Evolutionary conservation across 2,888 invertebrate species (phyloP), one percentile per base, ranked within the genome.

Genomic region (Aspidapion aeneum): DNA sequence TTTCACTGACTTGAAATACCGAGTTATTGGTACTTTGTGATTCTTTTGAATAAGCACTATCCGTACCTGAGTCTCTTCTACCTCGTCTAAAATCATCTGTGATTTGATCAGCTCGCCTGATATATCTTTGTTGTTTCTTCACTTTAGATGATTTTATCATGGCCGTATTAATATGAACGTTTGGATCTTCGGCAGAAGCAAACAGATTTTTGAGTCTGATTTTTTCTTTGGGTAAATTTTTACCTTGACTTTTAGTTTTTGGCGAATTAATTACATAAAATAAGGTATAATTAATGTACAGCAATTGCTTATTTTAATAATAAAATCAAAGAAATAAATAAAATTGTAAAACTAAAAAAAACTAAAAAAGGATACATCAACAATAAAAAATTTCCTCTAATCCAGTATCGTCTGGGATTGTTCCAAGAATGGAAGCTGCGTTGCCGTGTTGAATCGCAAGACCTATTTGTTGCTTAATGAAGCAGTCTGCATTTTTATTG

Each of bases 271-370:
- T n/a, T n/a, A n/a, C n/a, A n/a, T n/a, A n/a, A n/a, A n/a, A n/a
- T n/a, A n/a, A n/a, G n/a, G n/a, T n/a, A n/a, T n/a, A n/a, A n/a
- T n/a, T n/a, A 57, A 66, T 52, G 62, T 69, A 61, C 77, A 78
- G 0, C 78, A 78, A 0, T 74, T 72, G 56, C 76, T 76, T 0
- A 77, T 80, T 64, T 73, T 68, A 3, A 80, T 74, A 0, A 79
- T 74, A 2, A 79, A 79, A n/a, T n/a, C n/a, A n/a, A n/a, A n/a
- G n/a, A n/a, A n/a, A n/a, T n/a, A n/a, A n/a, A n/a, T n/a, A n/a
- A n/a, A n/a, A n/a, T n/a, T n/a, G n/a, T n/a, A n/a, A n/a, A n/a
- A n/a, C n/a, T n/a, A n/a, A n/a, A n/a, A n/a, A n/a, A n/a, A n/a
- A n/a, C n/a, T n/a, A n/a, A n/a, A n/a, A n/a, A n/a, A n/a, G n/a